phyloP scores from a whole-genome alignment of 1,140 invertebrate species.

The Tribolium madens region DNA sequence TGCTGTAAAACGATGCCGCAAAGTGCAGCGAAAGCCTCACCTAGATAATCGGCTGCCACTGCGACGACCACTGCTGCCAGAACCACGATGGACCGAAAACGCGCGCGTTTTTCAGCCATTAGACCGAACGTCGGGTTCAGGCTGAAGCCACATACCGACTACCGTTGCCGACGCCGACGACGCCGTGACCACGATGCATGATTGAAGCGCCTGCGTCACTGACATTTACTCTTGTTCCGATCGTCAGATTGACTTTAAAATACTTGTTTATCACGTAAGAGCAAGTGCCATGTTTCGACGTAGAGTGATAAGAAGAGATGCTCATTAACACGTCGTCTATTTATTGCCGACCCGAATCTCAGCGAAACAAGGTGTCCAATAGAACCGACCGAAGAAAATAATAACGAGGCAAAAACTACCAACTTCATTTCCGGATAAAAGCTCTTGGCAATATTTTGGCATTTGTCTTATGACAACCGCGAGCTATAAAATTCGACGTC shows the following conservation, averaged over 20 bases:
- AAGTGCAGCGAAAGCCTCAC: constrained; percentile 39
- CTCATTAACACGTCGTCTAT: constrained; percentile 37
- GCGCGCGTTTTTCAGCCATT: constrained; percentile 52
- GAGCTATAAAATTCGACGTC: background rate
- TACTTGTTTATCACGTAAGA: constrained; percentile 1
- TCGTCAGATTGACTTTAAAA: constrained; percentile 10
- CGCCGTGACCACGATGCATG: constrained; percentile 29
- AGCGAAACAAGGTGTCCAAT: constrained; percentile 13
- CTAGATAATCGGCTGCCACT: constrained; percentile 48
- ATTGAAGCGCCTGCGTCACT: constrained; percentile 47
- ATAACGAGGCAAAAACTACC: constrained; percentile 8
- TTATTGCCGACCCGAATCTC: constrained; percentile 27
- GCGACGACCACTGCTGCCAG: constrained; percentile 43
- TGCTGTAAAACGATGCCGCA: background rate
- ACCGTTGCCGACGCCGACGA: constrained; percentile 40
- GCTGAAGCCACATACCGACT: constrained; percentile 54
- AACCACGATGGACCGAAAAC: constrained; percentile 46
- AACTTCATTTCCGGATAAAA: constrained; percentile 15
- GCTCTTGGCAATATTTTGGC: background rate
- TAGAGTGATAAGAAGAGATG: constrained; percentile 10
- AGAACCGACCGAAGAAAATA: constrained; percentile 15
- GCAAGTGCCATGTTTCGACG: background rate
- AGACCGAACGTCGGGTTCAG: constrained; percentile 40
- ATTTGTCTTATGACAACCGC: background rate
- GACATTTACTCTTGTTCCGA: constrained; percentile 12